phyloP scores from a whole-genome alignment of 2,797 vertebrate genomes.

The Pogonophryne albipinna region DNA sequence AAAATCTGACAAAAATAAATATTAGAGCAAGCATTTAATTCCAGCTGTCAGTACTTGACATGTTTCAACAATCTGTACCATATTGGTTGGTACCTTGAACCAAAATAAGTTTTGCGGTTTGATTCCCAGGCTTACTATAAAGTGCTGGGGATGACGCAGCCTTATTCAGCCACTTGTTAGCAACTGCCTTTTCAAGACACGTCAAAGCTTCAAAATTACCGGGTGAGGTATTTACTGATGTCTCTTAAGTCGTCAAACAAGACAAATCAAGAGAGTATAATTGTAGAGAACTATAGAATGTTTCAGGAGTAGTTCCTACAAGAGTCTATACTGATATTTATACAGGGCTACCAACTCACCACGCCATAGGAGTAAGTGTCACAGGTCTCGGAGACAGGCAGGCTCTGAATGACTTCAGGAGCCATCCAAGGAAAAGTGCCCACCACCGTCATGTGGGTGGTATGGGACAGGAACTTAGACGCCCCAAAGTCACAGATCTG shows the following conservation, averaged over 20 bases:
- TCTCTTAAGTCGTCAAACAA: background rate
- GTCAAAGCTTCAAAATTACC: too few relatives aligned
- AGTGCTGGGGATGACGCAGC: too few relatives aligned
- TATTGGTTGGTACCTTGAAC: background rate
- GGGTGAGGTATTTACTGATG: too few relatives aligned
- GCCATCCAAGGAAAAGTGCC: slow-evolving; percentile 99
- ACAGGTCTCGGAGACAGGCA: slow-evolving; percentile 97
- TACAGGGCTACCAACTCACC: slow-evolving; percentile 84
- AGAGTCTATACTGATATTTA: background rate
- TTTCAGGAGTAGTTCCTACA: too few relatives aligned
- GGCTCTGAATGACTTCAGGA: slow-evolving; percentile 97
- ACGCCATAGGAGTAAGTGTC: slow-evolving; percentile 98
- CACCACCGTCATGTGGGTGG: slow-evolving; percentile 98
- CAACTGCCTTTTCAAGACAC: too few relatives aligned
- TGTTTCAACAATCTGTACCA: background rate
- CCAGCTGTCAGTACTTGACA: background rate
- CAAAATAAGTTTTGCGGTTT: background rate
- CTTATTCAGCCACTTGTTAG: too few relatives aligned
- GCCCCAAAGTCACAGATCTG: slow-evolving; percentile 98
- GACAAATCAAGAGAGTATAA: background rate
- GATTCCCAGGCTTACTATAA: background rate
- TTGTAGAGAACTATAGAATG: too few relatives aligned
- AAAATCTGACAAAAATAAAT: background rate
- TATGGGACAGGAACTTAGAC: slow-evolving; percentile 95
- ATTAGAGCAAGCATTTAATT: background rate